phyloP scores from a whole-genome alignment of 1,140 invertebrate genomes.

The Harpegnathos saltator region DNA sequence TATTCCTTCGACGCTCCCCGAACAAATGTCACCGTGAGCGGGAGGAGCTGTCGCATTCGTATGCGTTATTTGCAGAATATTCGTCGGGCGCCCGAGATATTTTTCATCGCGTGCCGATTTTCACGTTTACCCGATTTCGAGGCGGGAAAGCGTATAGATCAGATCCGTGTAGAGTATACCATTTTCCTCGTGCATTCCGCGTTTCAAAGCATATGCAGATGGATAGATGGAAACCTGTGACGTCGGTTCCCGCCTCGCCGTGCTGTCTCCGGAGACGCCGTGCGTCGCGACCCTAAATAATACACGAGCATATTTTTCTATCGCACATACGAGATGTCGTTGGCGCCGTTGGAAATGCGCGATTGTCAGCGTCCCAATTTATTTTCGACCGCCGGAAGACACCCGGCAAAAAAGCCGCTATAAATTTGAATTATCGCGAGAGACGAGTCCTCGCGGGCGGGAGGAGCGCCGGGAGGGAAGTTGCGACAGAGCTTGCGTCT shows the following conservation, averaged over 20 bases:
- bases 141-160: conserved; percentile 67
- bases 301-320: conserved; percentile 81
- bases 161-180: conserved; percentile 63
- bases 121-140: conserved; percentile 64
- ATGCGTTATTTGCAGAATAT: conserved; percentile 55
- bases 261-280: conserved; percentile 77
- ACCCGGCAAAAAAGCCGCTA: conserved; percentile 13
- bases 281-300: conserved; percentile 80
- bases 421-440: conserved; percentile 37
- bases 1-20: neutral
- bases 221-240: conserved; percentile 82
- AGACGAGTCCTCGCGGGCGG: neutral
- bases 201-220: conserved; percentile 80
- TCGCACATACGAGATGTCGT: conserved; percentile 68
- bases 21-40: neutral
- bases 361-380: conserved; percentile 75
- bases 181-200: conserved; percentile 68
- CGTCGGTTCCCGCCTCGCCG: conserved; percentile 75
- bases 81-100: conserved; percentile 55
- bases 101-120: conserved; percentile 55
- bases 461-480: no score
- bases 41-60: conserved; percentile 26
- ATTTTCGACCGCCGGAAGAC: conserved; percentile 35
- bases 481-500: no score
- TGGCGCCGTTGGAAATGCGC: conserved; percentile 60